Conservation (phyloP, 2,888 invertebrate genomes). For the Lithophane semibrunnea region DNA sequence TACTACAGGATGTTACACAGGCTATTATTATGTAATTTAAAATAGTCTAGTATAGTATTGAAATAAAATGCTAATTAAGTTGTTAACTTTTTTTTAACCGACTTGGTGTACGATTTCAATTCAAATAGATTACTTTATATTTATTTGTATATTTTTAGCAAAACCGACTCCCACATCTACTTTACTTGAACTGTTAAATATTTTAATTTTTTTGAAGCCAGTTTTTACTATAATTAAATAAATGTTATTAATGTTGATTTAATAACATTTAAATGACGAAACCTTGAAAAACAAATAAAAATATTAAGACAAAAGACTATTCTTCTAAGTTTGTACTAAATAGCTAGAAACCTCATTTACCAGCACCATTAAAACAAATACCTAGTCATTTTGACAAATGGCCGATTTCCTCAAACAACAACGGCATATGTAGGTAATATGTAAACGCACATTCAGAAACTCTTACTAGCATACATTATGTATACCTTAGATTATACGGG, state of each 20-base stretch:
- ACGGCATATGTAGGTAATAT: conserved; percentile 48
- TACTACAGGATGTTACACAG: conserved; percentile 6
- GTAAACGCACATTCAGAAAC: conserved; percentile 58
- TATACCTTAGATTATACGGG: conserved; percentile 62
- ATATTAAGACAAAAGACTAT: background rate
- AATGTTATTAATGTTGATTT: too few relatives aligned
- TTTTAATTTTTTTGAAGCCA: background rate
- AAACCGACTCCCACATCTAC: background rate
- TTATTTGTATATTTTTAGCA: background rate
- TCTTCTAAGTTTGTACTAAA: background rate
- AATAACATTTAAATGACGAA: background rate
- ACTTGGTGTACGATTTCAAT: background rate
- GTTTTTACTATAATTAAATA: background rate
- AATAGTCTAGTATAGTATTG: background rate
- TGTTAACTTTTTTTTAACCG: background rate
- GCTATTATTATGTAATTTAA: conserved; percentile 2
- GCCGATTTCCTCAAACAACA: conserved; percentile 18
- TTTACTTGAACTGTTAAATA: background rate
- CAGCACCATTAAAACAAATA: conserved; percentile 20
- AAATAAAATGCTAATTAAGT: background rate
- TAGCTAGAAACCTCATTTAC: too few relatives aligned
- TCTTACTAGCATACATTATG: conserved; percentile 63
- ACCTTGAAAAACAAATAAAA: background rate
- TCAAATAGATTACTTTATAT: background rate
- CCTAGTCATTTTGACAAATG: conserved; percentile 39